A percentile compares a stretch with the other conserved stretches of the same genome.
Conservation (phyloP, 1,140 invertebrate genomes). For the Brachionus asplanchnoidis region DNA sequence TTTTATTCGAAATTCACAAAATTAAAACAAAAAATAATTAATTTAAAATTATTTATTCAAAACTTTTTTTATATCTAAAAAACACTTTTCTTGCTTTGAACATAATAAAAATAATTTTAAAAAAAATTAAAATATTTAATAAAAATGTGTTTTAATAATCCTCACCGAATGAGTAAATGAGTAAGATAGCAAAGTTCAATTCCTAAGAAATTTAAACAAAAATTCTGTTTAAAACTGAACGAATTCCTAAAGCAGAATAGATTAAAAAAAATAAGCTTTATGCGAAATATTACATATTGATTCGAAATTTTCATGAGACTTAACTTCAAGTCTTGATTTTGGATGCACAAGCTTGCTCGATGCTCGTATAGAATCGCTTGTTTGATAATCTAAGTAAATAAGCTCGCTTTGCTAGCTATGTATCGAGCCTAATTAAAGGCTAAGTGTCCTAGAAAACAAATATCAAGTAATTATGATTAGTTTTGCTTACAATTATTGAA, state of each 20-base stretch:
- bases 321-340: neutral
- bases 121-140: too few relatives aligned
- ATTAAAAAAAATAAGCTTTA: neutral
- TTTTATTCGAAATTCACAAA: too few relatives aligned
- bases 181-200: too few relatives aligned
- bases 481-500: neutral
- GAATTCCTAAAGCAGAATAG: too few relatives aligned
- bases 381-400: neutral
- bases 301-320: neutral
- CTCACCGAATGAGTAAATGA: too few relatives aligned
- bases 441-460: conserved; percentile 15
- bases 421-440: neutral
- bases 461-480: conserved; percentile 9
- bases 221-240: too few relatives aligned
- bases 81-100: too few relatives aligned
- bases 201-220: too few relatives aligned
- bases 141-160: too few relatives aligned
- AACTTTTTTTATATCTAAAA: too few relatives aligned
- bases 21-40: neutral
- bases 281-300: neutral
- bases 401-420: neutral
- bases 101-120: too few relatives aligned
- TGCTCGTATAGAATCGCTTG: neutral
- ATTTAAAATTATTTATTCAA: too few relatives aligned
- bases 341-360: neutral